A percentile compares a stretch with the other conserved stretches of the same genome.
phyloP scores from a whole-genome alignment of 2,797 vertebrate species.

The Melanotaenia nigrans region DNA sequence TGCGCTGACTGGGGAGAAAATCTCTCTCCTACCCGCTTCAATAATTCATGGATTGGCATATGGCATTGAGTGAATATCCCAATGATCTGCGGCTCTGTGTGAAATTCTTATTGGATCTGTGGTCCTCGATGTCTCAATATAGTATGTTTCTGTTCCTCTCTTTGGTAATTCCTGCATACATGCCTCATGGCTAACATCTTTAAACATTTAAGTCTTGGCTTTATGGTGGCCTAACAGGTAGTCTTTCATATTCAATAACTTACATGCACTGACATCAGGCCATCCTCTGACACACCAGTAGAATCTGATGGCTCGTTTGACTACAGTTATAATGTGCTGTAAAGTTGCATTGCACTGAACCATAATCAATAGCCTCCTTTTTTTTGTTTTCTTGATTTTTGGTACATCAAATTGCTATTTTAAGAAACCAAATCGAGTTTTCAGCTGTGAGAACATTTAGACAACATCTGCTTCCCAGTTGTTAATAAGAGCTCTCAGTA shows the following conservation, averaged over 20 bases:
- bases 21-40: constrained; percentile 62
- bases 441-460: constrained; percentile 10
- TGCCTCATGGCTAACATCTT: constrained; percentile 45
- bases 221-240: neutral
- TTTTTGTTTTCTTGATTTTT: constrained; percentile 11
- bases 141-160: constrained; percentile 27
- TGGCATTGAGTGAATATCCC: constrained; percentile 65
- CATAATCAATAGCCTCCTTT: constrained; percentile 3
- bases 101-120: constrained; percentile 34
- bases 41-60: constrained; percentile 83
- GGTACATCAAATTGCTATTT: constrained; percentile 5
- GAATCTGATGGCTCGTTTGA: constrained; percentile 23
- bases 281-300: constrained; percentile 16
- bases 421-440: constrained; percentile 33
- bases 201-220: constrained; percentile 28
- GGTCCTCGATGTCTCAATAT: constrained; percentile 36
- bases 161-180: constrained; percentile 36
- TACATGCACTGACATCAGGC: constrained; percentile 46
- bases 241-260: constrained; percentile 24
- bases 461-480: constrained; percentile 52
- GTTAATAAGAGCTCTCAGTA: constrained; percentile 15
- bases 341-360: constrained; percentile 27
- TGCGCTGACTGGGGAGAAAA: constrained; percentile 64
- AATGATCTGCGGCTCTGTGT: constrained; percentile 50
- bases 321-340: constrained; percentile 29